Conservation (phyloP, 1,140 invertebrate species). For the Adoxophyes honmai region DNA sequence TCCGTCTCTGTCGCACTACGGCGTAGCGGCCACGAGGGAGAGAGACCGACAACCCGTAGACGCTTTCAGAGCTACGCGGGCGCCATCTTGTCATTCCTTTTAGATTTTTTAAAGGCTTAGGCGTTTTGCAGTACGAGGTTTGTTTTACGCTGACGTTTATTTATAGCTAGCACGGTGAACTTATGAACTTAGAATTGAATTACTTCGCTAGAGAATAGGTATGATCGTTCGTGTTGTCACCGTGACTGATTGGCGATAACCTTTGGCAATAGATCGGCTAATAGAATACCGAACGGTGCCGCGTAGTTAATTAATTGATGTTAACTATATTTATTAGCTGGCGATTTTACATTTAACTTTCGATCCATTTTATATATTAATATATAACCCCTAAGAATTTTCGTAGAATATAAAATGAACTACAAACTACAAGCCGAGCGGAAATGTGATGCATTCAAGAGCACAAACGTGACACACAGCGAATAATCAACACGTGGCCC, state of each 20-base stretch:
- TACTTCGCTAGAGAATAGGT: not conserved
- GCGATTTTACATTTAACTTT: too few relatives aligned
- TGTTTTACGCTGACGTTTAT: not conserved
- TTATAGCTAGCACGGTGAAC: not conserved
- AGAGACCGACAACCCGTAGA: slow-evolving; percentile 55
- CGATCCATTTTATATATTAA: too few relatives aligned
- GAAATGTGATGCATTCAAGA: not conserved
- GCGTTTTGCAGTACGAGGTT: not conserved
- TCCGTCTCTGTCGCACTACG: slow-evolving; percentile 37
- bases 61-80: slow-evolving; percentile 72
- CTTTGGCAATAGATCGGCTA: slow-evolving; percentile 4
- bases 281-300: not conserved
- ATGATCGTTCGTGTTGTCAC: not conserved
- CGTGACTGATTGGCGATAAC: not conserved
- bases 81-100: slow-evolving; percentile 70
- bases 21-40: slow-evolving; percentile 41
- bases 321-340: too few relatives aligned
- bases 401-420: too few relatives aligned
- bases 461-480: slow-evolving; percentile 6
- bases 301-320: too few relatives aligned
- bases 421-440: not conserved
- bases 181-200: not conserved
- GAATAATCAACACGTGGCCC: not conserved
- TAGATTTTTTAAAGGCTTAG: slow-evolving; percentile 31
- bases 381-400: too few relatives aligned